Evolutionary conservation across 2,113 vertebrate species (phyloP).

Genomic region (Onychorhynchus coronatus): DNA sequence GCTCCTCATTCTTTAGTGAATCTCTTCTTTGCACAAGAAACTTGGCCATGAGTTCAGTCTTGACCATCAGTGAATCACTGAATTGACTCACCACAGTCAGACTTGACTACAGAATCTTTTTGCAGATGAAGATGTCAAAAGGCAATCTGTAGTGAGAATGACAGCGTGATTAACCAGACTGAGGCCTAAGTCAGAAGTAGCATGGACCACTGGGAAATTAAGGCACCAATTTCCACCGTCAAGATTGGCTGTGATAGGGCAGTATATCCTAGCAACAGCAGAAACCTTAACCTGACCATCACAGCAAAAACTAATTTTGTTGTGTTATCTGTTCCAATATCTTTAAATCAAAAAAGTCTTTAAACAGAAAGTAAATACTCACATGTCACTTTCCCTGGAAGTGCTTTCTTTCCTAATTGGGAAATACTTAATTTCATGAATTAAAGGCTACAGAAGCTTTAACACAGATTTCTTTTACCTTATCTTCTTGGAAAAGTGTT

Average conservation of each 20-base stretch:
- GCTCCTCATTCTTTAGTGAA: neutral
- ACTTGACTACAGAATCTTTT: slow-evolving; percentile 51
- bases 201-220: slow-evolving; percentile 81
- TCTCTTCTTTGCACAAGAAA: neutral
- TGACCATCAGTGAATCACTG: neutral
- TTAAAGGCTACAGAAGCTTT: slow-evolving; percentile 55
- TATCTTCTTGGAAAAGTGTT: neutral
- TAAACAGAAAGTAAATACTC: slow-evolving; percentile 72
- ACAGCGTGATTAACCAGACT: slow-evolving; percentile 83
- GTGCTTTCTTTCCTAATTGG: slow-evolving; percentile 62
- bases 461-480: slow-evolving; percentile 57
- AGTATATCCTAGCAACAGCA: slow-evolving; percentile 78
- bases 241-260: slow-evolving; percentile 77
- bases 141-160: slow-evolving; percentile 75
- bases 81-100: slow-evolving; percentile 49
- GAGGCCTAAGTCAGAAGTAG: slow-evolving; percentile 77
- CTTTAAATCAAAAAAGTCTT: slow-evolving; percentile 76
- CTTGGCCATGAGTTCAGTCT: neutral
- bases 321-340: slow-evolving; percentile 71
- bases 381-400: slow-evolving; percentile 49
- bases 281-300: slow-evolving; percentile 66
- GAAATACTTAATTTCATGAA: slow-evolving; percentile 68
- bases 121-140: slow-evolving; percentile 83
- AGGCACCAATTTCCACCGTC: slow-evolving; percentile 76
- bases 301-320: slow-evolving; percentile 73